Evolutionary conservation across 2,888 invertebrate species (phyloP).

Genomic region (Oxystoma pomonae): DNA sequence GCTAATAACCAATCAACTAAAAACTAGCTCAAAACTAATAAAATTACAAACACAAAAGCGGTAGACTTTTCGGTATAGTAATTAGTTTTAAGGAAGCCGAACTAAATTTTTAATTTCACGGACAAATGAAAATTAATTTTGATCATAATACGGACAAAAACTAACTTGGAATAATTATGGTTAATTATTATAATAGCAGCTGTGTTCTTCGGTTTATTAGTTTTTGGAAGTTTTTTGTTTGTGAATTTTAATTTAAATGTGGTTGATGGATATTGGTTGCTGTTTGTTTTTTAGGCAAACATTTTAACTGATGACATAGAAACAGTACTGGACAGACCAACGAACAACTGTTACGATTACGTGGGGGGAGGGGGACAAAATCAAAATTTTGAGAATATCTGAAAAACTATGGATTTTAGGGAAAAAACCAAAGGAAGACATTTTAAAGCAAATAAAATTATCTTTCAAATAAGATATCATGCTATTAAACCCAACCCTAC

Average conservation of each 20-base stretch:
- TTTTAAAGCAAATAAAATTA: too few relatives aligned
- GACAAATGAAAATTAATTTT: constrained; percentile 32
- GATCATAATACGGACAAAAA: constrained; percentile 43
- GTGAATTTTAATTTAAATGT: not conserved
- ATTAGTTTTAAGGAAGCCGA: constrained; percentile 30
- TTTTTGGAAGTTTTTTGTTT: not conserved
- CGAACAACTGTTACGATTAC: too few relatives aligned
- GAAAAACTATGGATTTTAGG: too few relatives aligned
- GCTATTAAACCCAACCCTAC: too few relatives aligned
- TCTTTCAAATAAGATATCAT: too few relatives aligned
- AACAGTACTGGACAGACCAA: too few relatives aligned
- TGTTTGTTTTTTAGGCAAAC: too few relatives aligned
- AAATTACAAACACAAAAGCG: constrained; percentile 14
- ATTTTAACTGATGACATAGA: too few relatives aligned
- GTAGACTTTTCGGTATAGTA: constrained; percentile 13
- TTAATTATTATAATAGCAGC: constrained; percentile 12
- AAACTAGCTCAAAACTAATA: constrained; percentile 9
- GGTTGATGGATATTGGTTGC: too few relatives aligned
- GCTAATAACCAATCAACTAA: not conserved
- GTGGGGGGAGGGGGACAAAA: too few relatives aligned
- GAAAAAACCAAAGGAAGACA: too few relatives aligned
- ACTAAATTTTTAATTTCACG: constrained; percentile 31
- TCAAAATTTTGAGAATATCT: too few relatives aligned
- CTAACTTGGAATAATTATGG: not conserved
- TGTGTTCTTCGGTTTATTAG: constrained; percentile 5